Percentiles rank a stretch among this genome's conserved stretches.
phyloP scores from a whole-genome alignment of 2,113 vertebrate species.

The Alouatta palliata region DNA sequence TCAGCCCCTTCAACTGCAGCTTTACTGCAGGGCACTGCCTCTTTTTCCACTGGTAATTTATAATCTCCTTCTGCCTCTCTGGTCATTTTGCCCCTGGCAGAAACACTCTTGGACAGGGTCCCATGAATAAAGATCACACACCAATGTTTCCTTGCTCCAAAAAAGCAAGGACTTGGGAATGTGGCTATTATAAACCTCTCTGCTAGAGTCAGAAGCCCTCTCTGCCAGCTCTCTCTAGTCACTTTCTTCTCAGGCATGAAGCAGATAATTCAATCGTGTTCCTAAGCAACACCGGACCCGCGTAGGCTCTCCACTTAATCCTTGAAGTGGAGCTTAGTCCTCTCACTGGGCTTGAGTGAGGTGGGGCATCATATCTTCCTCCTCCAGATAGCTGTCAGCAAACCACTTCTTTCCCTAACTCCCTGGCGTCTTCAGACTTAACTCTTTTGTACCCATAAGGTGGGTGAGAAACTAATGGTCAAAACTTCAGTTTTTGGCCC shows the following conservation, averaged over 20 bases:
- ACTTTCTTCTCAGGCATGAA: not conserved
- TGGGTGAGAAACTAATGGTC: not conserved
- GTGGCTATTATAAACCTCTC: not conserved
- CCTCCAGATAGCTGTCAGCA: not conserved
- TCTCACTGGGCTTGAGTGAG: not conserved
- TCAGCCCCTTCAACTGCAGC: accelerated
- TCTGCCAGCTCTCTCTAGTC: not conserved
- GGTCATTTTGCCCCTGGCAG: not conserved
- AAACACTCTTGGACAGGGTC: not conserved
- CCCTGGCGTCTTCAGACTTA: not conserved
- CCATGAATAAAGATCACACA: not conserved
- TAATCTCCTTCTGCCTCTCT: not conserved
- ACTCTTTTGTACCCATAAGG: not conserved
- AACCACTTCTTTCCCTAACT: not conserved
- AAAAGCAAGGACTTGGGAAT: not conserved
- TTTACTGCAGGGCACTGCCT: accelerated
- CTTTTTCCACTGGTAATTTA: not conserved
- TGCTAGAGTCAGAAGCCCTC: not conserved
- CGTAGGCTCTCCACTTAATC: too few species aligned
- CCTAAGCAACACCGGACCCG: not conserved
- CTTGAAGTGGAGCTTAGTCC: not conserved
- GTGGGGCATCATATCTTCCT: not conserved
- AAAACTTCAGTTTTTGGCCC: not conserved
- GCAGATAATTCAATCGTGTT: not conserved
- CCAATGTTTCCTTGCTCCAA: not conserved